phyloP scores from a whole-genome alignment of 2,888 invertebrate genomes.

The Polyploca ridens region DNA sequence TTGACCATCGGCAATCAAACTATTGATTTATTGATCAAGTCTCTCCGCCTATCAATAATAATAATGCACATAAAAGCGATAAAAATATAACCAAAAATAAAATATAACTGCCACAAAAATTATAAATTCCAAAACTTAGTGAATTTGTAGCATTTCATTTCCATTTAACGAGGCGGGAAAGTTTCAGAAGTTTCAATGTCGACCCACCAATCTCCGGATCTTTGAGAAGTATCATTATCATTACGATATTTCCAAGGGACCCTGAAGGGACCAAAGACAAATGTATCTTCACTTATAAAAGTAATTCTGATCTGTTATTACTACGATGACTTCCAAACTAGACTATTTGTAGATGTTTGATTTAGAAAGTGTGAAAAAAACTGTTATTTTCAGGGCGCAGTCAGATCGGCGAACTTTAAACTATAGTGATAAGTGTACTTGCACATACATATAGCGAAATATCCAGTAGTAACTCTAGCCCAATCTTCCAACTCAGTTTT shows the following conservation, averaged over 20 bases:
- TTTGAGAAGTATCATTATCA: slow-evolving; percentile 45
- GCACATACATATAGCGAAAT: too few relatives aligned
- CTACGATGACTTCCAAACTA: not conserved
- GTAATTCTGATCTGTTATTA: slow-evolving; percentile 7
- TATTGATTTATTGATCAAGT: too few relatives aligned
- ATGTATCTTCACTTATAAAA: not conserved
- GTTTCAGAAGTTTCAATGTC: slow-evolving; percentile 23
- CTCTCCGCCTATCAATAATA: not conserved
- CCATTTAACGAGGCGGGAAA: slow-evolving; percentile 1
- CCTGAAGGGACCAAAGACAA: not conserved
- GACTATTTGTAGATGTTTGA: too few relatives aligned
- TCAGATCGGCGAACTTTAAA: too few relatives aligned
- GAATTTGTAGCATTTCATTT: slow-evolving; percentile 5
- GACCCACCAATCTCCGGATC: slow-evolving; percentile 43
- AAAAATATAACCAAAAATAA: not conserved
- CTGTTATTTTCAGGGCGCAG: too few relatives aligned
- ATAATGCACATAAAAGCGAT: not conserved
- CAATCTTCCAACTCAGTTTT: too few relatives aligned
- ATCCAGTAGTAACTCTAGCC: too few relatives aligned
- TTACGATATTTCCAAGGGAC: slow-evolving; percentile 29
- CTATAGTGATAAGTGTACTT: too few relatives aligned
- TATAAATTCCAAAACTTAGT: not conserved
- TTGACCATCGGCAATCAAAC: not conserved
- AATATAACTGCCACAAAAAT: not conserved
- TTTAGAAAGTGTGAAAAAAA: too few relatives aligned